A percentile compares a stretch with the other conserved stretches of the same genome.
These are phyloP conservation scores for Leuciscus idus DNA, from an alignment of 2,113 vertebrate species.

Conservation along the genomic window DNA sequence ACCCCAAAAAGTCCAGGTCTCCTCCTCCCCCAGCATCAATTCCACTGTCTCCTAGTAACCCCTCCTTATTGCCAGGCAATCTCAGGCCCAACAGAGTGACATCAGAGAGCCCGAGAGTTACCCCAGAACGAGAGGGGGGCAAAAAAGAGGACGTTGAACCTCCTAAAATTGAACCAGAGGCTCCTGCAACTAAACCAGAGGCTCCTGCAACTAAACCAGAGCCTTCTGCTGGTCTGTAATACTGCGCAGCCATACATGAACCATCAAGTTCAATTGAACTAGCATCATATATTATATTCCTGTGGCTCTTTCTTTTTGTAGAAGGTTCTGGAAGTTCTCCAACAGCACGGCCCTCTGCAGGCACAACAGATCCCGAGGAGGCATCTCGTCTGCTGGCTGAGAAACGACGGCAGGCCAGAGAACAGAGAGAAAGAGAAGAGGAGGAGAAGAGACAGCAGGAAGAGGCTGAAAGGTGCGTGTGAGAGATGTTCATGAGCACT, in stretches of 20 bases:
- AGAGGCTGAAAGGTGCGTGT: constrained; percentile 82
- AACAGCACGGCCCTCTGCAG: constrained; percentile 79
- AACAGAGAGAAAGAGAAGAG: constrained; percentile 90
- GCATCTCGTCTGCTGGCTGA: constrained; percentile 89
- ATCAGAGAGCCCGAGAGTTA: constrained; percentile 75
- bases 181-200: constrained; percentile 66
- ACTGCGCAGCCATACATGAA: neutral
- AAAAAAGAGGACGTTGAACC: constrained; percentile 55
- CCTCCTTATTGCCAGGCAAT: constrained; percentile 85
- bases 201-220: constrained; percentile 66
- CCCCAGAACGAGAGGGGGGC: constrained; percentile 66
- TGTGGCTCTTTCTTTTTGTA: constrained; percentile 15
- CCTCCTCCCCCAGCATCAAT: constrained; percentile 66
- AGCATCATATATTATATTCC: neutral
- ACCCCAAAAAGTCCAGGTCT: constrained; percentile 81
- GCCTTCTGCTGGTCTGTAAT: constrained; percentile 29
- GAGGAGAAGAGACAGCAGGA: constrained; percentile 82
- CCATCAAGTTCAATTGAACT: neutral
- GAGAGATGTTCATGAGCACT: neutral
- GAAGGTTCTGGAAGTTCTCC: constrained; percentile 65
- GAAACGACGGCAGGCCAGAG: constrained; percentile 90
- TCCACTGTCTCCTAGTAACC: constrained; percentile 62
- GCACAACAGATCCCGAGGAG: constrained; percentile 92
- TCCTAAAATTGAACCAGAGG: constrained; percentile 64
- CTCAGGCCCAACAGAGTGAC: constrained; percentile 82